Conservation (phyloP, 2,113 vertebrate species). For the Menura novaehollandiae region DNA sequence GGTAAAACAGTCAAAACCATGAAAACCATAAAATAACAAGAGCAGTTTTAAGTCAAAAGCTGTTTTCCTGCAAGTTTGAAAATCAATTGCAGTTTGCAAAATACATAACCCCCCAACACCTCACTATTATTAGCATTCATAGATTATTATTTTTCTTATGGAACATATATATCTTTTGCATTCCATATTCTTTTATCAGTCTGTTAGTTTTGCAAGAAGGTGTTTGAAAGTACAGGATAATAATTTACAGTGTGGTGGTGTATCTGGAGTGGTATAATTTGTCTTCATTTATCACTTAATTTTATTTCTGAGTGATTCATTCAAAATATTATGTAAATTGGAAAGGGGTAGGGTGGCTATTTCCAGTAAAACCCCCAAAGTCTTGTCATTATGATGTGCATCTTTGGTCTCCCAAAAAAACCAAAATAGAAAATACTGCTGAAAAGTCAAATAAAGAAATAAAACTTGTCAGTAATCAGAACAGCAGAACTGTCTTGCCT, state of each 20-base stretch:
- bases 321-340: background rate
- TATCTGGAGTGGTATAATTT: background rate
- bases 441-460: background rate
- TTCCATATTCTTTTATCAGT: background rate
- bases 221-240: background rate
- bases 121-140: background rate
- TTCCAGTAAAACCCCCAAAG: background rate
- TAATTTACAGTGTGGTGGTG: background rate
- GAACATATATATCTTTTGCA: background rate
- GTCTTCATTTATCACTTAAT: background rate
- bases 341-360: background rate
- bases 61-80: background rate
- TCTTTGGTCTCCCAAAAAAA: background rate
- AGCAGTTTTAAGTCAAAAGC: background rate
- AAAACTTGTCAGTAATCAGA: background rate
- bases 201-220: background rate
- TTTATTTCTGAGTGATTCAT: background rate
- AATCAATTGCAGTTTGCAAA: background rate
- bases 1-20: background rate
- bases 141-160: background rate
- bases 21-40: background rate
- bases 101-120: rapidly evolving
- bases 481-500: background rate
- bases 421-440: background rate
- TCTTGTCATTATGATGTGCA: background rate